Percentiles rank a stretch among this genome's conserved stretches.
Conservation (phyloP, 2,797 vertebrate genomes). For the Malacoraja senta region DNA sequence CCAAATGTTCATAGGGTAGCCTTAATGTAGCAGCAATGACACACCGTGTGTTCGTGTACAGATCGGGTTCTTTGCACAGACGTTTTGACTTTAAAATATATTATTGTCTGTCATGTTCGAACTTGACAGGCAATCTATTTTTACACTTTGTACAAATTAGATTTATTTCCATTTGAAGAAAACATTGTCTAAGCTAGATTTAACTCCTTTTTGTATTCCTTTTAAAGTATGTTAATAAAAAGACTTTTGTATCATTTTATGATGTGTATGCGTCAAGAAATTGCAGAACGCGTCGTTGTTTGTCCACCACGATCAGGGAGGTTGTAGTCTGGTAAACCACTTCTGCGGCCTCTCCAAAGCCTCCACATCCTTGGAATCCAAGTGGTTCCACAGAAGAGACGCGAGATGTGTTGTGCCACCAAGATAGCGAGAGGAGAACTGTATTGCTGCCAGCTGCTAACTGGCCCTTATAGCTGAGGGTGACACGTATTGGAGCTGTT, state of each 20-base stretch:
- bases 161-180: slow-evolving; percentile 94
- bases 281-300: not conserved
- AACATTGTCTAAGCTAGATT: slow-evolving; percentile 70
- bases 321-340: no score
- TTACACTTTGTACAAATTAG: slow-evolving; percentile 78
- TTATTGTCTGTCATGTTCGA: slow-evolving; percentile 69
- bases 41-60: slow-evolving; percentile 57
- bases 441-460: no score
- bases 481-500: no score
- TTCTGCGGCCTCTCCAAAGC: no score
- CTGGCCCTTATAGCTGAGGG: no score
- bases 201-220: slow-evolving; percentile 70
- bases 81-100: slow-evolving; percentile 65
- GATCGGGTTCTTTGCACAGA: slow-evolving; percentile 85
- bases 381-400: no score
- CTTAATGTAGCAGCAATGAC: slow-evolving; percentile 92
- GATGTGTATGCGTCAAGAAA: not conserved
- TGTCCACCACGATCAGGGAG: not conserved
- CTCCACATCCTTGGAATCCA: no score
- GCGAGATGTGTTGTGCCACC: no score
- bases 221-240: slow-evolving; percentile 59
- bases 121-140: slow-evolving; percentile 78
- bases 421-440: no score
- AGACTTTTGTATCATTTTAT: not conserved
- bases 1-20: slow-evolving; percentile 74